Evolutionary conservation across 2,888 invertebrate species (phyloP).

Genomic region (Zygogramma bicolorata): DNA sequence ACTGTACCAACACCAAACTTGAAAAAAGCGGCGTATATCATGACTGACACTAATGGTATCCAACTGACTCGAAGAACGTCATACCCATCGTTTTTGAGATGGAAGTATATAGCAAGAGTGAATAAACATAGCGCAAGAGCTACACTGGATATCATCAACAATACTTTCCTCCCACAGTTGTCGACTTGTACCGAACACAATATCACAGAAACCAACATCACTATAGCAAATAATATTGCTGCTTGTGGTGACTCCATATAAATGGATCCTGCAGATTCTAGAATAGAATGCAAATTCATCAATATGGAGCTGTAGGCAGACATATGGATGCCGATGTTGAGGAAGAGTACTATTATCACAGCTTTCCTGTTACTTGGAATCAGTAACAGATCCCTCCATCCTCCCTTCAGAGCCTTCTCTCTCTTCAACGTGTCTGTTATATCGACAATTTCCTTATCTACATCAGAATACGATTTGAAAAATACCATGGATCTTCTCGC

Average conservation of each 20-base stretch:
- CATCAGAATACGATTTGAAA: slow-evolving; percentile 50
- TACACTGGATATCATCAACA: slow-evolving; percentile 55
- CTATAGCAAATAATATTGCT: slow-evolving; percentile 57
- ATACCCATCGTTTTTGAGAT: slow-evolving; percentile 49
- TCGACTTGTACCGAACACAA: slow-evolving; percentile 56
- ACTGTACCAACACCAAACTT: slow-evolving; percentile 60
- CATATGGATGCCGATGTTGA: slow-evolving; percentile 58
- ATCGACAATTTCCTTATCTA: slow-evolving; percentile 58
- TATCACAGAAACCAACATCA: slow-evolving; percentile 57
- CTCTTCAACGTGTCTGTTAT: slow-evolving; percentile 57
- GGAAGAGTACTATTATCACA: slow-evolving; percentile 57
- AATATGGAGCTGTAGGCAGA: slow-evolving; percentile 61
- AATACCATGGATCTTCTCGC: slow-evolving; percentile 54
- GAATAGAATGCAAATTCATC: slow-evolving; percentile 61
- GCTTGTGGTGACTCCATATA: slow-evolving; percentile 52
- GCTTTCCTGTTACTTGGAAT: slow-evolving; percentile 60
- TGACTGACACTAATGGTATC: slow-evolving; percentile 56
- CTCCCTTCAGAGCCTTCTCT: slow-evolving; percentile 59
- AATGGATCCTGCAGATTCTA: slow-evolving; percentile 55
- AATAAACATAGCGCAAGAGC: slow-evolving; percentile 57
- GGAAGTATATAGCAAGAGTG: slow-evolving; percentile 57
- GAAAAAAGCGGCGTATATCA: slow-evolving; percentile 57
- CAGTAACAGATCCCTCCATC: slow-evolving; percentile 56
- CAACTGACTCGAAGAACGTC: slow-evolving; percentile 48
- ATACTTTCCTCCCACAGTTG: slow-evolving; percentile 56